phyloP scores from a whole-genome alignment of 2,113 vertebrate genomes.

The Sphaerodactylus townsendi region DNA sequence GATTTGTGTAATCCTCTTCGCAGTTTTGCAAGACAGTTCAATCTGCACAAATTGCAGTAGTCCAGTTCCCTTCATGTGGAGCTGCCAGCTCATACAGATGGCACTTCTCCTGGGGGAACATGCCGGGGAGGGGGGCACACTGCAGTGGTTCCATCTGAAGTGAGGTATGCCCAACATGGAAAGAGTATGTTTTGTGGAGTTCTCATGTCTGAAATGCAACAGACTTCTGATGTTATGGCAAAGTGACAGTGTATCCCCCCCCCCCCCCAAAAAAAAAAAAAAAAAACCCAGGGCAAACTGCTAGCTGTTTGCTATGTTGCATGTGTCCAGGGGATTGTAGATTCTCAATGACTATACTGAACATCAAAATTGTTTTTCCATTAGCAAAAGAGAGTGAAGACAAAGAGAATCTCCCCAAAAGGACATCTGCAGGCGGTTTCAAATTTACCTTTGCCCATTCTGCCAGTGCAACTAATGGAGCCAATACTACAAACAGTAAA shows the following conservation, averaged over 20 bases:
- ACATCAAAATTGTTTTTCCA: slow-evolving; percentile 55
- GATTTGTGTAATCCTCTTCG: not conserved
- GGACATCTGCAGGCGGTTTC: slow-evolving; percentile 78
- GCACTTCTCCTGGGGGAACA: too few species aligned
- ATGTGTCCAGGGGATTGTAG: too few species aligned
- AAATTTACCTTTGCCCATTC: slow-evolving; percentile 83
- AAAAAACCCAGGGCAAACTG: not conserved
- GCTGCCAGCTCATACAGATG: not conserved
- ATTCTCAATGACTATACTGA: slow-evolving; percentile 36
- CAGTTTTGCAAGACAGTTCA: not conserved
- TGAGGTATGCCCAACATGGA: not conserved
- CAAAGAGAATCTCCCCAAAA: slow-evolving; percentile 83
- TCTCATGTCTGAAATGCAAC: not conserved
- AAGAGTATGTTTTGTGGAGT: not conserved
- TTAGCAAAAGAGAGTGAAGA: slow-evolving; percentile 88
- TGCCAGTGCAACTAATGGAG: slow-evolving; percentile 85
- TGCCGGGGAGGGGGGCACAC: too few species aligned
- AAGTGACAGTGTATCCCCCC: not conserved
- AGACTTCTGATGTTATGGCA: not conserved
- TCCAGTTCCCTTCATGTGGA: not conserved
- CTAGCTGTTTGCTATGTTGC: not conserved
- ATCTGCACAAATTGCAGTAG: not conserved
- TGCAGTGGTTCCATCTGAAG: not conserved
- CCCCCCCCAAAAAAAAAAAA: not conserved
- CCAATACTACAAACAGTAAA: slow-evolving; percentile 87